Base-by-base conservation (phyloP, 2,113 vertebrate species). In the Tragelaphus imberbis region DNA sequence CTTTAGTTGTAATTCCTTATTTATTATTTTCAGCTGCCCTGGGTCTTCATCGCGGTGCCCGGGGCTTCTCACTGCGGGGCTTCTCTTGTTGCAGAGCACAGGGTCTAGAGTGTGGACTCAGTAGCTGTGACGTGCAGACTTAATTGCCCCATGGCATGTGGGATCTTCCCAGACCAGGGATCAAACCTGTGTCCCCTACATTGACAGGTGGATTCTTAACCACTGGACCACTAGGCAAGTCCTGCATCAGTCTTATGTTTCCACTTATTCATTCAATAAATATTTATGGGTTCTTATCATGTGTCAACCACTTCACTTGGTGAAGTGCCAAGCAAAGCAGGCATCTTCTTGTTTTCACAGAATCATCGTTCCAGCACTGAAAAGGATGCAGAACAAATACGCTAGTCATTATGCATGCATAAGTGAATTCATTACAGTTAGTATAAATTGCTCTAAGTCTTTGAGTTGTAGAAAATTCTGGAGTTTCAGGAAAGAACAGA, bases 401-500 rank as follows among this genome's bases (percentile, higher is more conserved):
- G 25, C 17, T 25, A 85, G 84, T 95, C 27, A 51, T 36, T 19
- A 68, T 9, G 44, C 9, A 17, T 59, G 9, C 17, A 23, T 53
- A 10, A 13, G 9, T 58, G 30, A 93, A 19, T 65, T 55, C 55
- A 92, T 88, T 68, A n/a, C 58, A 47, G 3, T 63, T 92, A 51
- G 27, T 53, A 85, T 59, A 91, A 47, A 84, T 68, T 88, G 17
- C 79, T 28, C 88, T 94, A 82, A 84, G 33, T 68, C 49, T 95
- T 92, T 79, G n/a, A 92, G 33, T 89, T 82, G 85, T n/a, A 79
- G 56, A 51, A 28, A 88, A 94, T 19, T 91, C 55, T 84, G 51
- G 92, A 93, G 49, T 30, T 92, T 96, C 79, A 93, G 68, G 19
- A 88, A 94, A 95, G 59, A 90, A 55, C 92, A 33, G 11, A 75